Evolutionary conservation across 2,888 invertebrate species (phyloP).

Genomic region (Ochropacha duplaris): DNA sequence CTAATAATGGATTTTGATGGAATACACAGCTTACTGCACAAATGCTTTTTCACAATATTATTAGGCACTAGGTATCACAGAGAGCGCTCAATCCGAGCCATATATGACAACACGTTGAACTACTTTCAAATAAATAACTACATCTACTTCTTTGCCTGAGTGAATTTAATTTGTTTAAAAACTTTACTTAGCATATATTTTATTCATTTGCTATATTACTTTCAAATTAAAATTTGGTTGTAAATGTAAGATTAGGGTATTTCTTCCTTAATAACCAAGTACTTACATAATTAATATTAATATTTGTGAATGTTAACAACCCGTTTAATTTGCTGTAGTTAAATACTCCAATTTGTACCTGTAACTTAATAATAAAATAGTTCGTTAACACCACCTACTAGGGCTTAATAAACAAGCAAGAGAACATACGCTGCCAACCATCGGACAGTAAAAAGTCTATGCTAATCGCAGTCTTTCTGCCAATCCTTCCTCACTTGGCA

Average conservation of each 20-base stretch:
- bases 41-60: not conserved
- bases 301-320: not conserved
- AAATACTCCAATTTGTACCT: not conserved
- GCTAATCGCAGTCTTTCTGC: conserved; percentile 93
- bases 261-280: not conserved
- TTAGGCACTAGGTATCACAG: not conserved
- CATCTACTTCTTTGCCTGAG: not conserved
- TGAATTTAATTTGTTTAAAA: not conserved
- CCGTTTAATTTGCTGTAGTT: not conserved
- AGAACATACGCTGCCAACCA: conserved; percentile 73
- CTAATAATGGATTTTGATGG: not conserved
- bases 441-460: conserved; percentile 77
- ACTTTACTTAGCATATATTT: not conserved
- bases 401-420: conserved; percentile 54
- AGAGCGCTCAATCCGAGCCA: not conserved
- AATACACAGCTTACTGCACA: not conserved
- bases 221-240: too few relatives aligned
- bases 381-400: conserved; percentile 17
- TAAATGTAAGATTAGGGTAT: not conserved
- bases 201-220: not conserved
- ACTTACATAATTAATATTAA: too few relatives aligned
- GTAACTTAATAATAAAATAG: not conserved
- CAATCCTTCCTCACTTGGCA: conserved; percentile 96
- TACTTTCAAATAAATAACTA: not conserved
- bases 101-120: not conserved